Conservation (phyloP, 2,888 invertebrate species). For the Torymus auratus region DNA sequence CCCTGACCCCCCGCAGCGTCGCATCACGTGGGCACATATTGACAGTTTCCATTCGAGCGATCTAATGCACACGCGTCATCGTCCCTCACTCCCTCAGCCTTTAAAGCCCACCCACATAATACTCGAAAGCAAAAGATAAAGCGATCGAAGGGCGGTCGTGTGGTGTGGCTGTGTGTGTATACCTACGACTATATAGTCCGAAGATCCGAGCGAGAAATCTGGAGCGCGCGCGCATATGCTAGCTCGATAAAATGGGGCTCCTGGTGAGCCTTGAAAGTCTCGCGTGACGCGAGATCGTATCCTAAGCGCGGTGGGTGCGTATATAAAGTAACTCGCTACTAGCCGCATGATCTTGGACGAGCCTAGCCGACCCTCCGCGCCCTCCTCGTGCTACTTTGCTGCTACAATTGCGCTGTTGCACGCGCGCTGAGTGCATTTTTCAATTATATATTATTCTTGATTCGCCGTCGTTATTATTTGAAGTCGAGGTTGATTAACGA, state of each 20-base stretch:
- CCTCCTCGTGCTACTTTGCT: not conserved
- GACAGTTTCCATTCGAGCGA: too few relatives aligned
- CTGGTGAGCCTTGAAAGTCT: slow-evolving; percentile 42
- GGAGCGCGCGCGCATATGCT: slow-evolving; percentile 20
- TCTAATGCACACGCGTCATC: not conserved
- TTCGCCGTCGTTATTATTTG: not conserved
- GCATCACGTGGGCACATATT: too few relatives aligned
- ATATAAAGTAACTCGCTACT: not conserved
- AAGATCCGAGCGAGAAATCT: slow-evolving; percentile 39
- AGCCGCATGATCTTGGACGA: slow-evolving; percentile 25
- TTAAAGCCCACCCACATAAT: too few relatives aligned
- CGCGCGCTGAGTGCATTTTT: slow-evolving; percentile 7
- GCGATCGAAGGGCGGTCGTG: not conserved
- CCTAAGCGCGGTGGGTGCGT: not conserved
- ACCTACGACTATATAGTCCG: not conserved
- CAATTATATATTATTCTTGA: not conserved
- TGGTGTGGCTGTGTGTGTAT: not conserved
- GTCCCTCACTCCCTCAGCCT: too few relatives aligned
- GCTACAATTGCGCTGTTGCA: slow-evolving; percentile 24
- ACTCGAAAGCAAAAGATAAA: not conserved
- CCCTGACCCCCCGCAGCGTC: too few relatives aligned
- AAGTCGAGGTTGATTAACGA: too few relatives aligned
- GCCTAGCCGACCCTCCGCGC: too few relatives aligned
- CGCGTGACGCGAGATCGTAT: slow-evolving; percentile 50
- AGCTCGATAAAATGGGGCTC: slow-evolving; percentile 31